Conservation (phyloP, 2,888 invertebrate genomes). For the Rhaphigaster nebulosa region DNA sequence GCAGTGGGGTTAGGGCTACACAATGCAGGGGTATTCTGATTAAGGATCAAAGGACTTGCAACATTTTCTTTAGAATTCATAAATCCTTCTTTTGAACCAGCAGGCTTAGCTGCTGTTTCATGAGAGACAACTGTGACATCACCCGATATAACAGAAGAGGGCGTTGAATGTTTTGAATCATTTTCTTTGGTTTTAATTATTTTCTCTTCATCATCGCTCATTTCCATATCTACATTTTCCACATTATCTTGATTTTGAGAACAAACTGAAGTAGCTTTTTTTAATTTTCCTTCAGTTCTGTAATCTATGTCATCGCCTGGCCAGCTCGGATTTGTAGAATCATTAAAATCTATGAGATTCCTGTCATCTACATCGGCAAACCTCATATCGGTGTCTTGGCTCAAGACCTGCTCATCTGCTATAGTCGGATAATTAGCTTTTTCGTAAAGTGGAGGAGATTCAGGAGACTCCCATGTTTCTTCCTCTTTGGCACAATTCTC, state of each 20-base stretch:
- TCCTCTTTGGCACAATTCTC: constrained; percentile 34
- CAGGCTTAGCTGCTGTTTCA: neutral
- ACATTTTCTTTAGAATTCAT: constrained; percentile 12
- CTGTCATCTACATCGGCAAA: constrained; percentile 69
- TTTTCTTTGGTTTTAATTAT: constrained; percentile 54
- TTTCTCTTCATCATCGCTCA: constrained; percentile 81
- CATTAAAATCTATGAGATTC: constrained; percentile 86
- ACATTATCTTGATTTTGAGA: constrained; percentile 74
- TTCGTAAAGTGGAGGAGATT: constrained; percentile 65
- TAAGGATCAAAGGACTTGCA: neutral
- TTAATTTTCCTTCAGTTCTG: constrained; percentile 60
- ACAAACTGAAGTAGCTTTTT: constrained; percentile 54
- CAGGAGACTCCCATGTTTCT: constrained; percentile 63
- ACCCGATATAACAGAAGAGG: neutral
- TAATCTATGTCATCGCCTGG: constrained; percentile 64
- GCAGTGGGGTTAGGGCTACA: neutral
- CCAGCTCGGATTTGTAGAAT: constrained; percentile 67
- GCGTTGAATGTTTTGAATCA: constrained; percentile 4
- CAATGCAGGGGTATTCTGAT: neutral
- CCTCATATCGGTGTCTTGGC: constrained; percentile 62
- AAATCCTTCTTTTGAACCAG: neutral
- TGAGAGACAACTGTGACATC: constrained; percentile 31
- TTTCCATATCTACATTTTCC: constrained; percentile 88
- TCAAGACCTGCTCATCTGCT: constrained; percentile 43
- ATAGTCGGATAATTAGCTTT: constrained; percentile 63